phyloP scores from a whole-genome alignment of 2,113 vertebrate genomes.

The Nyctereutes procyonoides region DNA sequence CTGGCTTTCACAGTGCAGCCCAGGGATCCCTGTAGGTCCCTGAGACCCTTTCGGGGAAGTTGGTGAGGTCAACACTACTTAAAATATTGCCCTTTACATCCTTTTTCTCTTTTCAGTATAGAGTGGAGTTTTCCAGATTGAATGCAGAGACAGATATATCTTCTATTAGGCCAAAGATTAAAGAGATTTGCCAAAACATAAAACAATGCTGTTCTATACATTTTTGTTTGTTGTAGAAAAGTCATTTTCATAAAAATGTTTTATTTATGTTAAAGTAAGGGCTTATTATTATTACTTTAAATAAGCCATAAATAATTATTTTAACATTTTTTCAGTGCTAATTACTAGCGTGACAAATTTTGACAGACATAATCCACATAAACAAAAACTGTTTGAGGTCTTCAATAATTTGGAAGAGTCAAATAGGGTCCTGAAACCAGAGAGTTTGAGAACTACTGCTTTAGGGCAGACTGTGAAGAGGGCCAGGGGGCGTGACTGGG shows the following conservation, averaged over 20 bases:
- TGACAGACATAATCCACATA: neutral
- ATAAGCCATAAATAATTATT: neutral
- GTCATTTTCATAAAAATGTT: neutral
- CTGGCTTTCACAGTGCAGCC: neutral
- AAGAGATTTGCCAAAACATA: neutral
- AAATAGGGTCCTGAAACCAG: neutral
- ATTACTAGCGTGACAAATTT: neutral
- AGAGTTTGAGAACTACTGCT: neutral
- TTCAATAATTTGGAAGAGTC: neutral
- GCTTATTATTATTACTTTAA: neutral
- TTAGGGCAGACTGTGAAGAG: neutral
- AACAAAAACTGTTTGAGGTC: neutral
- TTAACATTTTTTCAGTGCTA: neutral
- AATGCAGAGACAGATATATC: neutral
- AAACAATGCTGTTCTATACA: neutral
- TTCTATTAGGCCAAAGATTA: neutral
- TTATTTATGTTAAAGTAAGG: neutral
- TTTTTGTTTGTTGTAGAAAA: neutral
- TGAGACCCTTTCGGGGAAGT: neutral
- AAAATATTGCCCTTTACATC: neutral
- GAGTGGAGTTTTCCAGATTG: neutral
- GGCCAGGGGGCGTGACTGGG: rapidly evolving
- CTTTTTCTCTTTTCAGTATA: neutral
- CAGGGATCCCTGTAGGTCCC: neutral
- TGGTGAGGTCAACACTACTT: neutral